Percentiles rank a stretch among this genome's conserved stretches.
These are phyloP conservation scores for Caiman crocodilus DNA, from an alignment of 2,797 vertebrate species.

Conservation along the genomic window DNA sequence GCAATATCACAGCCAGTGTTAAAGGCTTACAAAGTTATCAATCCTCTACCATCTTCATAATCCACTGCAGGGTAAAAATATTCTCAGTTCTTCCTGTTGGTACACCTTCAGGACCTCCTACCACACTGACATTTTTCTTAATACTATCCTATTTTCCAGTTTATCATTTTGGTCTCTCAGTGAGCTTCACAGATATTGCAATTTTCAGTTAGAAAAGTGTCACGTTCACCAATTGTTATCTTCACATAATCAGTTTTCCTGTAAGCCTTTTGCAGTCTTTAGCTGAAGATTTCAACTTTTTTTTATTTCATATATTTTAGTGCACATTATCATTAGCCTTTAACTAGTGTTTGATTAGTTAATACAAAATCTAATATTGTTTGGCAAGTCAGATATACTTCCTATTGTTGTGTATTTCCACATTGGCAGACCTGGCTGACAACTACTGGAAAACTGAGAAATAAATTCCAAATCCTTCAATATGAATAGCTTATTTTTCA, in stretches of 20 bases:
- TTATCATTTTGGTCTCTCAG: conserved; percentile 62
- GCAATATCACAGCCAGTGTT: neutral
- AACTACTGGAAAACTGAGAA: conserved; percentile 10
- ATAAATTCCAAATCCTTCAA: neutral
- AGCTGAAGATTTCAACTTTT: conserved; percentile 39
- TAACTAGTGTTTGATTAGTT: conserved; percentile 34
- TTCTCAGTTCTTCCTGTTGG: conserved; percentile 22
- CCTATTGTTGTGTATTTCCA: neutral
- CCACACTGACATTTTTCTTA: conserved; percentile 72
- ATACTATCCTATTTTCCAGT: conserved; percentile 72
- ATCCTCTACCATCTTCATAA: conserved; percentile 43
- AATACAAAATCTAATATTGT: neutral
- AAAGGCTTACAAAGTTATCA: conserved; percentile 35
- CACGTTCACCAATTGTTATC: conserved; percentile 57
- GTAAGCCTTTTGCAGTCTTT: conserved; percentile 45
- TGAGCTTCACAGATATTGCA: conserved; percentile 38
- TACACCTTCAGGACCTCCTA: conserved; percentile 40
- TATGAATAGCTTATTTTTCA: neutral
- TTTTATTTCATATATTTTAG: conserved; percentile 42
- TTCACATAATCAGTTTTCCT: conserved; percentile 54
- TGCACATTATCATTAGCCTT: conserved; percentile 52
- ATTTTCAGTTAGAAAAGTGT: conserved; percentile 53
- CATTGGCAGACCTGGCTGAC: conserved; percentile 7
- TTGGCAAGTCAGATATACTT: conserved; percentile 2
- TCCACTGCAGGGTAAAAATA: conserved; percentile 22